These are phyloP conservation scores for Erannis defoliaria DNA, from an alignment of 2,888 invertebrate species.

Conservation along the genomic window DNA sequence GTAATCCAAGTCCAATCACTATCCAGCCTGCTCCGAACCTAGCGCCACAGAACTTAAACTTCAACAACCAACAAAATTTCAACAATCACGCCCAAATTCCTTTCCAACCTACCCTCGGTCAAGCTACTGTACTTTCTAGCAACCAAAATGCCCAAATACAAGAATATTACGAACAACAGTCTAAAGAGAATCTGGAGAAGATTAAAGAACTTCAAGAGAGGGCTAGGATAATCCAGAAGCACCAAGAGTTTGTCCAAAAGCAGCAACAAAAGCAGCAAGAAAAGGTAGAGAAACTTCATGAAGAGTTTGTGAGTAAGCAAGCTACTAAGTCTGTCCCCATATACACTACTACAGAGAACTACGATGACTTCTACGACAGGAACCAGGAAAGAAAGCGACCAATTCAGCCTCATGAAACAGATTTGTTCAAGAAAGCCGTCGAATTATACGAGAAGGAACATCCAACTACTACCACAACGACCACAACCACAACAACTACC, in stretches of 20 bases:
- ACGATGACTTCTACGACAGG: conserved; percentile 72
- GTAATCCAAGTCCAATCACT: conserved; percentile 75
- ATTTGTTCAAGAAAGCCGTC: conserved; percentile 88
- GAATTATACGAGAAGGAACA: conserved; percentile 89
- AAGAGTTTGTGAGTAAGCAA: conserved; percentile 90
- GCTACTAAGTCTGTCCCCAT: conserved; percentile 87
- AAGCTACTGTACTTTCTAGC: conserved; percentile 78
- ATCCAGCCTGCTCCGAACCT: conserved; percentile 82
- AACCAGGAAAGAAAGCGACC: conserved; percentile 79
- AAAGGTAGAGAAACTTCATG: conserved; percentile 91
- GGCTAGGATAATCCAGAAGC: conserved; percentile 90
- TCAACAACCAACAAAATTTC: conserved; percentile 48
- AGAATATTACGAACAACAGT: conserved; percentile 86
- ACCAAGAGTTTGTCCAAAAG: conserved; percentile 92
- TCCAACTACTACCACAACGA: conserved; percentile 89
- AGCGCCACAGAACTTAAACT: conserved; percentile 68
- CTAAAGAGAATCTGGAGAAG: conserved; percentile 87
- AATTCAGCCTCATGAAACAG: conserved; percentile 88
- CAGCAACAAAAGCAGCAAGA: conserved; percentile 93
- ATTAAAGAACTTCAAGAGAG: conserved; percentile 90
- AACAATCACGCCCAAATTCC: conserved; percentile 66
- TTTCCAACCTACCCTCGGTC: conserved; percentile 72
- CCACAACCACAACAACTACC: conserved; percentile 88
- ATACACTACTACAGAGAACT: conserved; percentile 81
- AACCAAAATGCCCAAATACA: conserved; percentile 85